These are phyloP conservation scores for Eidolon dupreanum DNA, from an alignment of 2,797 vertebrate genomes.

Conservation along the genomic window DNA sequence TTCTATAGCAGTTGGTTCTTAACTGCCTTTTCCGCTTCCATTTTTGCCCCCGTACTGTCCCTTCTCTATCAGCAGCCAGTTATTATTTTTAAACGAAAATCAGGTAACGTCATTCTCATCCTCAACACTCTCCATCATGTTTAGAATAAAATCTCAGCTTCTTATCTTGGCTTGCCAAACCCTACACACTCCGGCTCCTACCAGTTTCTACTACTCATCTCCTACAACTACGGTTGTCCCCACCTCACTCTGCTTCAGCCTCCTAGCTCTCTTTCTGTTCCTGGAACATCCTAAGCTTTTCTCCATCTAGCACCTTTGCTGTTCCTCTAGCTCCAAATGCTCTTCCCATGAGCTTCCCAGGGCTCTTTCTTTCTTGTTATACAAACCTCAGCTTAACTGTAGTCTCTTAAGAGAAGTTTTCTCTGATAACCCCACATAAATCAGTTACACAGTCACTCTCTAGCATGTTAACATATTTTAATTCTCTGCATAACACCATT, in stretches of 20 bases:
- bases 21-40: neutral
- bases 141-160: slow-evolving; percentile 7
- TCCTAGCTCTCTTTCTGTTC: neutral
- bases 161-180: neutral
- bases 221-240: neutral
- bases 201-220: neutral
- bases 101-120: neutral
- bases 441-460: neutral
- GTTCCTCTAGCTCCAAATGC: neutral
- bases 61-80: neutral
- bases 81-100: neutral
- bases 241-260: neutral
- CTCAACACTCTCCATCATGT: neutral
- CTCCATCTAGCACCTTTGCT: neutral
- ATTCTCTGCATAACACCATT: neutral
- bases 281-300: neutral
- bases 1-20: neutral
- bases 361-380: neutral
- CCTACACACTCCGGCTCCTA: neutral
- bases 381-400: neutral
- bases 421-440: neutral
- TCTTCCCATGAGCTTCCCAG: neutral
- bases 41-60: neutral
- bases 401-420: neutral
- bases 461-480: neutral